Conservation (phyloP, 2,113 vertebrate genomes). For the Craseonycteris thonglongyai region DNA sequence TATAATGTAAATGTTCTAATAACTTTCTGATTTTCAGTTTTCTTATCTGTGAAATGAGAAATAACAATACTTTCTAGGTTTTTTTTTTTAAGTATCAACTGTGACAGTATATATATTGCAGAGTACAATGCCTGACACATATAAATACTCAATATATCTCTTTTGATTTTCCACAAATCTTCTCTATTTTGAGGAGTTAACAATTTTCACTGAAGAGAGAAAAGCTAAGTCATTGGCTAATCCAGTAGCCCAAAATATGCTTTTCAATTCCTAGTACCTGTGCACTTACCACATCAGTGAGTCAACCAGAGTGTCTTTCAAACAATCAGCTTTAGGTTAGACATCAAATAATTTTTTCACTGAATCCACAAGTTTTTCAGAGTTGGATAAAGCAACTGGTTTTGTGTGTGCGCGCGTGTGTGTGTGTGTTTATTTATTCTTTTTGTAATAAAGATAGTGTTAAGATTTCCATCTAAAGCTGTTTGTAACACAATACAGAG, state of each 20-base stretch:
- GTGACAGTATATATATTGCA: background rate
- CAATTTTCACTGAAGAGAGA: background rate
- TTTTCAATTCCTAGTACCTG: background rate
- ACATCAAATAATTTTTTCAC: background rate
- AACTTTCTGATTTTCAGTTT: background rate
- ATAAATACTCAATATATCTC: background rate
- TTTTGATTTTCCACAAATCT: background rate
- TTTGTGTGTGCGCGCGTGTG: no score
- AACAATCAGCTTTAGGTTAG: background rate
- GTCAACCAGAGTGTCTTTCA: background rate
- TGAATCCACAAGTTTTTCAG: background rate
- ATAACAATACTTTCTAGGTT: background rate
- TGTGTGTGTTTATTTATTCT: no score
- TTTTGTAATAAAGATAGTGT: background rate
- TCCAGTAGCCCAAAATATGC: background rate
- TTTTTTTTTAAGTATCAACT: background rate
- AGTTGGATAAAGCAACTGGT: background rate
- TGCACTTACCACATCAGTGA: background rate
- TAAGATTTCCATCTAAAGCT: background rate
- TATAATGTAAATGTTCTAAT: background rate
- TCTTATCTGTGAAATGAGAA: background rate
- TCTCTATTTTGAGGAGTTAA: background rate
- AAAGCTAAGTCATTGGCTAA: background rate
- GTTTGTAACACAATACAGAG: background rate
- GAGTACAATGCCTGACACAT: background rate